phyloP scores from a whole-genome alignment of 2,888 invertebrate species.

The Oscheius sp. region DNA sequence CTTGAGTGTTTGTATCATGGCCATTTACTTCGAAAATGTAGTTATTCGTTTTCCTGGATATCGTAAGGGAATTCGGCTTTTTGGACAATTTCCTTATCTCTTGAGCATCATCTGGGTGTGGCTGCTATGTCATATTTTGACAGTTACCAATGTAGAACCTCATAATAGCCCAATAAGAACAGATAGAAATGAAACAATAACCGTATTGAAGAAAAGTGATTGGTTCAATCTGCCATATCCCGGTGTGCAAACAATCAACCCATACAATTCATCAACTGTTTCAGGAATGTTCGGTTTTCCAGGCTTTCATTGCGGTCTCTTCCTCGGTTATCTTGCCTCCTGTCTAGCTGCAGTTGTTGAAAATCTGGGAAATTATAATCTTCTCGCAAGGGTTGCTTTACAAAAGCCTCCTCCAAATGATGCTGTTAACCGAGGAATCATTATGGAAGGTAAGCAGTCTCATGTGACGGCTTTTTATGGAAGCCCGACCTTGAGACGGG shows the following conservation, averaged over 20 bases:
- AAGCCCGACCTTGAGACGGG: no score
- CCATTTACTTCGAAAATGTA: constrained; percentile 57
- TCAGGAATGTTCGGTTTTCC: constrained; percentile 60
- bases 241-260: constrained; percentile 33
- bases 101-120: constrained; percentile 56
- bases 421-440: constrained; percentile 61
- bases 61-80: constrained; percentile 41
- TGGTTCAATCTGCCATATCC: constrained; percentile 65
- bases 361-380: constrained; percentile 53
- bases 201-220: constrained; percentile 49
- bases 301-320: constrained; percentile 51
- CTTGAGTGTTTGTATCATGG: constrained; percentile 52
- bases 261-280: not conserved
- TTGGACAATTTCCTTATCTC: constrained; percentile 66
- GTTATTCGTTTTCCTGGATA: constrained; percentile 51
- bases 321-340: constrained; percentile 60
- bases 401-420: constrained; percentile 58
- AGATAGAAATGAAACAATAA: constrained; percentile 57
- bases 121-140: constrained; percentile 57
- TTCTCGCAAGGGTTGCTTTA: constrained; percentile 50
- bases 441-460: constrained; percentile 51
- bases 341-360: constrained; percentile 59
- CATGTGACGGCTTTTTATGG: not conserved
- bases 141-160: constrained; percentile 53
- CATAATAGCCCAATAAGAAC: constrained; percentile 50